phyloP scores from a whole-genome alignment of 2,113 vertebrate species.

The Lota lota region DNA sequence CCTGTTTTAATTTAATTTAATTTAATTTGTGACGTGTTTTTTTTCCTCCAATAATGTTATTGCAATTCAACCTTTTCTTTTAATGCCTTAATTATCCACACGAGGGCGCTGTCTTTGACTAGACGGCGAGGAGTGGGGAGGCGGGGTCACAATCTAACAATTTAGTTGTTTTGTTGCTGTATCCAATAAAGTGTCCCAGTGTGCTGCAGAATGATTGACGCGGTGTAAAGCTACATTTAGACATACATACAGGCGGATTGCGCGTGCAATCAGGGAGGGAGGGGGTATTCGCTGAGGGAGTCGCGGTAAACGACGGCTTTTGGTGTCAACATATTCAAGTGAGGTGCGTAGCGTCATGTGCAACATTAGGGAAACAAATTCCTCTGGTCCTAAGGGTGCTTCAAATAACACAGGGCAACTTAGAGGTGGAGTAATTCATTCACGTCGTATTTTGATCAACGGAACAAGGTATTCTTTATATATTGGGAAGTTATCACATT shows the following conservation, averaged over 20 bases:
- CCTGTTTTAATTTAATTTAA: no score
- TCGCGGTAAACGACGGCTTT: constrained; percentile 34
- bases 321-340: constrained; percentile 46
- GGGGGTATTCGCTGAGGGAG: neutral
- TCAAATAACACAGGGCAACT: neutral
- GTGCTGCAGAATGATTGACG: no score
- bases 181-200: constrained; percentile 48
- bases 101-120: neutral
- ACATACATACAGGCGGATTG: neutral
- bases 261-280: neutral
- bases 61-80: no score
- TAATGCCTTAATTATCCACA: neutral
- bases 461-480: constrained; percentile 17
- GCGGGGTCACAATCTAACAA: constrained; percentile 65
- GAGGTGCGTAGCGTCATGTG: constrained; percentile 58
- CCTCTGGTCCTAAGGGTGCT: constrained; percentile 18
- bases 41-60: no score
- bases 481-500: no score
- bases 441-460: neutral
- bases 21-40: no score
- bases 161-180: constrained; percentile 56
- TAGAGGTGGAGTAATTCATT: neutral
- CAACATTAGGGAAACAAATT: constrained; percentile 23
- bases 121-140: constrained; percentile 29
- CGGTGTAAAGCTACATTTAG: no score